Conservation (phyloP, 1,140 invertebrate genomes). For the Drosophila persimilis region DNA sequence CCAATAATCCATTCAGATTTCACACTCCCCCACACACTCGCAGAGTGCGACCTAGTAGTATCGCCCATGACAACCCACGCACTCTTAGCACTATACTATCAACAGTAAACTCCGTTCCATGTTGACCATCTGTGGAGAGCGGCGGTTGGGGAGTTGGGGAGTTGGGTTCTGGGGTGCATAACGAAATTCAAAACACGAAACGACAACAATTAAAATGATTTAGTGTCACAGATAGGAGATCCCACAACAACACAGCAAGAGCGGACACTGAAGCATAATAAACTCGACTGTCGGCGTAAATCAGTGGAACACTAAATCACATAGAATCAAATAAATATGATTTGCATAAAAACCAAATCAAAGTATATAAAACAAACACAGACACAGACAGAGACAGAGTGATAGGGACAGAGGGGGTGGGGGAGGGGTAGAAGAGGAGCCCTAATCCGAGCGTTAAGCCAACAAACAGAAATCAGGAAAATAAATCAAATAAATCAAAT, state of each 20-base stretch:
- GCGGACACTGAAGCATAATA: conserved; percentile 60
- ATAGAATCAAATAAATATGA: conserved; percentile 77
- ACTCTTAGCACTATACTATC: conserved; percentile 47
- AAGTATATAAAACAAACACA: conserved; percentile 33
- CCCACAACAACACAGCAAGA: conserved; percentile 21
- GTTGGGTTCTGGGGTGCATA: conserved; percentile 2
- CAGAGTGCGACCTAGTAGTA: neutral
- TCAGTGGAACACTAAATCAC: conserved; percentile 72
- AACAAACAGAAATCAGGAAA: conserved; percentile 34
- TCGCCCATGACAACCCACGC: conserved; percentile 22
- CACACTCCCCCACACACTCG: conserved; percentile 36
- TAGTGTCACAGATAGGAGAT: conserved; percentile 65
- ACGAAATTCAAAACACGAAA: conserved; percentile 69
- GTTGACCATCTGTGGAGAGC: conserved; percentile 1
- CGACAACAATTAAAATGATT: conserved; percentile 81
- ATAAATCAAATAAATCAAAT: conserved; percentile 62
- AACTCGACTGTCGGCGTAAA: conserved; percentile 74
- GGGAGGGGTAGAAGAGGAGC: neutral
- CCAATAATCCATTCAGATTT: conserved; percentile 21
- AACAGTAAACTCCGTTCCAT: conserved; percentile 14
- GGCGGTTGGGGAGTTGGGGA: too few species aligned
- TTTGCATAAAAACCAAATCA: conserved; percentile 77
- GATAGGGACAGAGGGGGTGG: too few species aligned
- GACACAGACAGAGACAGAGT: neutral
- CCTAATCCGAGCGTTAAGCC: conserved; percentile 27